Percentiles rank a stretch among this genome's conserved stretches.
Conservation (phyloP, 1,140 invertebrate species). For the Drosophila melanogaster region DNA sequence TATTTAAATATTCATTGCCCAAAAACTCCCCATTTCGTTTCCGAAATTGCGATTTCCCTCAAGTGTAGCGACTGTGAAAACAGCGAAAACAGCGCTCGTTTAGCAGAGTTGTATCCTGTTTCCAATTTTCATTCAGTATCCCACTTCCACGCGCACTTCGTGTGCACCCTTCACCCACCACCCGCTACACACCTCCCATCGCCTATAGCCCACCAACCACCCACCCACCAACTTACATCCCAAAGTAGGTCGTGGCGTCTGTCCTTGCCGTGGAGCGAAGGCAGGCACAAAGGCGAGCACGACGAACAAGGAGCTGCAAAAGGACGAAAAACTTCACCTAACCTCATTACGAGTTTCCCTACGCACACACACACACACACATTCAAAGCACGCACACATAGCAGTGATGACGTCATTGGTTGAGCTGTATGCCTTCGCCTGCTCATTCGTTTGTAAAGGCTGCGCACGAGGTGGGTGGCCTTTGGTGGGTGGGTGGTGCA, state of each 20-base stretch:
- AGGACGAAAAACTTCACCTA: constrained; percentile 67
- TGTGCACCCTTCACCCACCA: constrained; percentile 9
- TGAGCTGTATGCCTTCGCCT: constrained; percentile 54
- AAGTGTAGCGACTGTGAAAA: constrained; percentile 26
- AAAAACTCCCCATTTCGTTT: too few relatives aligned
- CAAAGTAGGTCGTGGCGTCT: constrained; percentile 70
- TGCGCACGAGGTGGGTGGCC: constrained; percentile 46
- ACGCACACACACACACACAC: constrained; percentile 9
- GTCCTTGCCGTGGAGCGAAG: constrained; percentile 54
- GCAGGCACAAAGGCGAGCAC: constrained; percentile 26
- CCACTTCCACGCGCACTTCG: constrained; percentile 56
- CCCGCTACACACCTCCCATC: background rate
- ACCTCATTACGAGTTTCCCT: constrained; percentile 72
- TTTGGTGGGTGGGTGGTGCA: background rate
- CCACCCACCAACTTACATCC: constrained; percentile 12
- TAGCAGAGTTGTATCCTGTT: constrained; percentile 62
- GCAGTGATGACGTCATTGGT: constrained; percentile 77
- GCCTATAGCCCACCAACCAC: background rate
- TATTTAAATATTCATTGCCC: too few relatives aligned
- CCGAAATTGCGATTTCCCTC: background rate
- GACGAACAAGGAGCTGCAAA: constrained; percentile 35
- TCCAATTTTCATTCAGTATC: constrained; percentile 80
- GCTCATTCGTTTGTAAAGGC: constrained; percentile 61
- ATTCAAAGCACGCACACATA: background rate
- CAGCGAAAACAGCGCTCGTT: constrained; percentile 12